A percentile compares a stretch with the other conserved stretches of the same genome.
phyloP scores from a whole-genome alignment of 2,797 vertebrate genomes.

The Ptychobarbus kaznakovi region DNA sequence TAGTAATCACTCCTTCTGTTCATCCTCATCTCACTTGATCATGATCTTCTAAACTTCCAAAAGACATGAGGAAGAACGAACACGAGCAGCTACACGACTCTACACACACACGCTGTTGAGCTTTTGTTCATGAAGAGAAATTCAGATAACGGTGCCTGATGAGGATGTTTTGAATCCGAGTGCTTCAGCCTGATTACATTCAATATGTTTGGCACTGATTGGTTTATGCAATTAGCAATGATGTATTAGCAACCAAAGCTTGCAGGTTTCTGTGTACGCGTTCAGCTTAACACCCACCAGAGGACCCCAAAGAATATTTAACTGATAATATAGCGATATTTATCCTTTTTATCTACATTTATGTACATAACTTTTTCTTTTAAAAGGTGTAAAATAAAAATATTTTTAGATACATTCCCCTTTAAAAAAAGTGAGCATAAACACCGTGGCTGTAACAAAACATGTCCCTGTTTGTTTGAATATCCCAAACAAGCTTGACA shows the following conservation, averaged over 20 bases:
- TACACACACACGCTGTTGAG: neutral
- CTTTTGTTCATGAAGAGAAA: conserved; percentile 3
- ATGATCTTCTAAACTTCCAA: conserved; percentile 35
- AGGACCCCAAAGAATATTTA: neutral
- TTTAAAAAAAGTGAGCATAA: neutral
- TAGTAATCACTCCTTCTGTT: conserved; percentile 60
- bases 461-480: neutral
- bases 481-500: neutral
- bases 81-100: neutral
- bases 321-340: neutral
- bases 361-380: neutral
- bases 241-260: conserved; percentile 6
- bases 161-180: conserved; percentile 19
- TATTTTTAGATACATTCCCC: neutral
- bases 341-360: neutral
- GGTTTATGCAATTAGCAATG: conserved; percentile 32
- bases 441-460: neutral
- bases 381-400: neutral
- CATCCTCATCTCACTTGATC: conserved; percentile 31
- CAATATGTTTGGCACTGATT: conserved; percentile 24
- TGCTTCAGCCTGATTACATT: conserved; percentile 32
- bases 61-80: conserved; percentile 27
- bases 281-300: neutral
- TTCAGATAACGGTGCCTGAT: conserved; percentile 24
- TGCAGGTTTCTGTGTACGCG: neutral